phyloP scores from a whole-genome alignment of 2,797 vertebrate genomes.

The Neoniphon sammara region DNA sequence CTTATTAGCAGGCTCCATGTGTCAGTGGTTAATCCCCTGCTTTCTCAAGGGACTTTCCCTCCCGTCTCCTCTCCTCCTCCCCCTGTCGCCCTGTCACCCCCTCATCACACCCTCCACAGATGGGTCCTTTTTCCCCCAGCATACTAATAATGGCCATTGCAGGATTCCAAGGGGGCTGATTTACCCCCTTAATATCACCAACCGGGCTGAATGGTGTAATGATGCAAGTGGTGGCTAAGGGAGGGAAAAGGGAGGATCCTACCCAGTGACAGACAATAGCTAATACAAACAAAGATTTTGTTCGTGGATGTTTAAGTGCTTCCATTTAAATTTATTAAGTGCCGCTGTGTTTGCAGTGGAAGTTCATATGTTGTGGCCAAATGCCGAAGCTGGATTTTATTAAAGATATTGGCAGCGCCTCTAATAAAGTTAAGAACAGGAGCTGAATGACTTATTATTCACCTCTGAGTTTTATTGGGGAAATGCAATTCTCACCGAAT shows the following conservation, averaged over 20 bases:
- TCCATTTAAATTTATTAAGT: constrained; percentile 52
- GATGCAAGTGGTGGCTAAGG: constrained; percentile 74
- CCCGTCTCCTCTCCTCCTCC: constrained; percentile 24
- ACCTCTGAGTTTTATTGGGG: constrained; percentile 5
- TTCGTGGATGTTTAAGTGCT: constrained; percentile 51
- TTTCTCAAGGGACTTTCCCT: constrained; percentile 66
- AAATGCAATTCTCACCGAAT: constrained; percentile 20
- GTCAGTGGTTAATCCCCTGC: constrained; percentile 83
- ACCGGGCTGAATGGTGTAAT: constrained; percentile 63
- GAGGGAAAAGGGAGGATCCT: constrained; percentile 54
- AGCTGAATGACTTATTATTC: background rate
- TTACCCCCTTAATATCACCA: constrained; percentile 62
- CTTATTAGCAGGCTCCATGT: constrained; percentile 85
- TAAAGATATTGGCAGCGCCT: background rate
- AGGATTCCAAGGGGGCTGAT: constrained; percentile 78
- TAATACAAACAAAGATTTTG: constrained; percentile 63
- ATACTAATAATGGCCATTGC: constrained; percentile 83
- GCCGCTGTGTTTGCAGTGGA: constrained; percentile 1
- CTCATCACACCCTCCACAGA: constrained; percentile 81
- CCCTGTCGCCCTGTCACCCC: constrained; percentile 67
- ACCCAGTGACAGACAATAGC: constrained; percentile 59
- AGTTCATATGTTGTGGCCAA: constrained; percentile 6
- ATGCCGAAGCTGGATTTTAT: constrained; percentile 4
- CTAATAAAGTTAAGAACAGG: constrained; percentile 17
- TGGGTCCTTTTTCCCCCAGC: constrained; percentile 83